These are phyloP conservation scores for Arenicola marina DNA, from an alignment of 2,888 invertebrate genomes.

Conservation along the genomic window DNA sequence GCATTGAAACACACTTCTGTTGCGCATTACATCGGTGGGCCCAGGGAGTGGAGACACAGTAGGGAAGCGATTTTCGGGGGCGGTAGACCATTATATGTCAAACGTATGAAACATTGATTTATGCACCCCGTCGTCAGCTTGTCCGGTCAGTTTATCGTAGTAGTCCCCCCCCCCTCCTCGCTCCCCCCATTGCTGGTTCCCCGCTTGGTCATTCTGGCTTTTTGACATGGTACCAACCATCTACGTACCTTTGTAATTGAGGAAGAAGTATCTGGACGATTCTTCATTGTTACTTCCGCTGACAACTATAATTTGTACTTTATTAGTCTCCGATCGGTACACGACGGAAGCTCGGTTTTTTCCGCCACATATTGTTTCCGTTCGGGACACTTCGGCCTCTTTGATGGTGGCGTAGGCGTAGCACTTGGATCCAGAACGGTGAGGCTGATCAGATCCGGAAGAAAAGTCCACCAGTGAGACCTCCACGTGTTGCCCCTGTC, in stretches of 20 bases:
- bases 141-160: no score
- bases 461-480: slow-evolving; percentile 13
- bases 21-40: no score
- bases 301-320: slow-evolving; percentile 13
- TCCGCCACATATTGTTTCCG: slow-evolving; percentile 15
- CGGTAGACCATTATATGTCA: no score
- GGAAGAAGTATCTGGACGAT: slow-evolving; percentile 14
- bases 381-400: slow-evolving; percentile 9
- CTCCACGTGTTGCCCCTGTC: slow-evolving; percentile 14
- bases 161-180: no score
- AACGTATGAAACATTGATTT: no score
- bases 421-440: slow-evolving; percentile 3
- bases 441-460: neutral
- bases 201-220: no score
- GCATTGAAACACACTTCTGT: no score
- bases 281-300: slow-evolving; percentile 6
- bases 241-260: slow-evolving; percentile 18
- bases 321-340: slow-evolving; percentile 10
- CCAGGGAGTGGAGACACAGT: no score
- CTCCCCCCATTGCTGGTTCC: no score
- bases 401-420: slow-evolving; percentile 17
- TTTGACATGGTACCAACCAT: no score
- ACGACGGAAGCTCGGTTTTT: neutral
- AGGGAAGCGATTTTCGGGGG: no score
- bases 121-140: no score